Evolutionary conservation across 2,113 vertebrate species (phyloP).

Genomic region (Platycercus adscitus): DNA sequence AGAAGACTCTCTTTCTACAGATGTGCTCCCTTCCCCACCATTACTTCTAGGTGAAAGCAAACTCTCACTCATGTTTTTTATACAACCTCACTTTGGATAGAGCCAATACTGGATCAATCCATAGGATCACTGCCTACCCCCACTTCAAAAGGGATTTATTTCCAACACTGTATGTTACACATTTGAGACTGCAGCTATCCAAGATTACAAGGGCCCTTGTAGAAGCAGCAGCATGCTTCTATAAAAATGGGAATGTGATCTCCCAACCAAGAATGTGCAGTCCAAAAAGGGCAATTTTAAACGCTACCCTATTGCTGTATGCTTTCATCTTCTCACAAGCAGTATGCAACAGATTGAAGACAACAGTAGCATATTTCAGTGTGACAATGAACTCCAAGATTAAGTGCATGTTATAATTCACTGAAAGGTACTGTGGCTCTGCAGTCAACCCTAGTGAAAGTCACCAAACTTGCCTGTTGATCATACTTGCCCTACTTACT

Average conservation of each 20-base stretch:
- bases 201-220: not conserved
- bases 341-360: not conserved
- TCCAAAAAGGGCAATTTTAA: not conserved
- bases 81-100: not conserved
- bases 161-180: not conserved
- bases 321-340: not conserved
- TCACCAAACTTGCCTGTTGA: not conserved
- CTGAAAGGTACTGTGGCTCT: not conserved
- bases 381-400: not conserved
- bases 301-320: not conserved
- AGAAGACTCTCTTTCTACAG: not conserved
- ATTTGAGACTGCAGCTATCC: not conserved
- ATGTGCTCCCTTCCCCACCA: not conserved
- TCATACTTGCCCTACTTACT: fast-evolving
- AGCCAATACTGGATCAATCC: not conserved
- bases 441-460: not conserved
- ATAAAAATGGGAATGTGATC: not conserved
- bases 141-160: not conserved
- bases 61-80: not conserved
- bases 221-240: not conserved
- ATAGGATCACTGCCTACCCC: not conserved
- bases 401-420: not conserved
- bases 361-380: not conserved
- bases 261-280: not conserved
- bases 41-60: not conserved